Evolutionary conservation across 2,888 invertebrate species (phyloP).

Genomic region (Cantharis rustica): DNA sequence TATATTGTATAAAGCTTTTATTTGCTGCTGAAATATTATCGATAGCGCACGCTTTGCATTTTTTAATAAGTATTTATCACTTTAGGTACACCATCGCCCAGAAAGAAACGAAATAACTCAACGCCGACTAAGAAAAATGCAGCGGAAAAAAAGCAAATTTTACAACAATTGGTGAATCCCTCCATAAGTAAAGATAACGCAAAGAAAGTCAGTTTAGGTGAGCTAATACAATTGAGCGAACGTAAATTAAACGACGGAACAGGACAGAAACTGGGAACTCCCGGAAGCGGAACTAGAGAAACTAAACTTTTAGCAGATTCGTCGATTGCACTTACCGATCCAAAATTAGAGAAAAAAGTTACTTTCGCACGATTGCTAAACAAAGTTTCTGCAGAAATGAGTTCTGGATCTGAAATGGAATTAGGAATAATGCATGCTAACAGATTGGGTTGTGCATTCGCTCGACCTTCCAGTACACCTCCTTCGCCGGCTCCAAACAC

Average conservation of each 20-base stretch:
- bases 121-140: conserved; percentile 75
- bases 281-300: conserved; percentile 61
- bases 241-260: conserved; percentile 50
- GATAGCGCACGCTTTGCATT: neutral
- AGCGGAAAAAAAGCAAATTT: conserved; percentile 78
- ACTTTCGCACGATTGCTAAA: conserved; percentile 76
- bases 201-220: conserved; percentile 71
- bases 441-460: conserved; percentile 52
- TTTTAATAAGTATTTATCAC: conserved; percentile 7
- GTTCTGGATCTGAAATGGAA: conserved; percentile 73
- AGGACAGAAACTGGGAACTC: conserved; percentile 29
- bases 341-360: conserved; percentile 77
- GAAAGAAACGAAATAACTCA: conserved; percentile 79
- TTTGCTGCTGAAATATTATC: conserved; percentile 4
- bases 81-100: conserved; percentile 76
- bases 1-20: conserved; percentile 12
- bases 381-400: conserved; percentile 79
- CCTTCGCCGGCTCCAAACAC: conserved; percentile 70
- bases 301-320: conserved; percentile 62
- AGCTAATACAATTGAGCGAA: conserved; percentile 76
- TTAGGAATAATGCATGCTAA: conserved; percentile 55
- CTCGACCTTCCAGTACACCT: conserved; percentile 61
- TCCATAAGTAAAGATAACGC: conserved; percentile 66
- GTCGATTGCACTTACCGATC: conserved; percentile 65
- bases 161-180: conserved; percentile 77